Evolutionary conservation across 2,113 vertebrate genomes (phyloP), one percentile per base, ranked within the genome.

Genomic region (Amblyopsis rosae): DNA sequence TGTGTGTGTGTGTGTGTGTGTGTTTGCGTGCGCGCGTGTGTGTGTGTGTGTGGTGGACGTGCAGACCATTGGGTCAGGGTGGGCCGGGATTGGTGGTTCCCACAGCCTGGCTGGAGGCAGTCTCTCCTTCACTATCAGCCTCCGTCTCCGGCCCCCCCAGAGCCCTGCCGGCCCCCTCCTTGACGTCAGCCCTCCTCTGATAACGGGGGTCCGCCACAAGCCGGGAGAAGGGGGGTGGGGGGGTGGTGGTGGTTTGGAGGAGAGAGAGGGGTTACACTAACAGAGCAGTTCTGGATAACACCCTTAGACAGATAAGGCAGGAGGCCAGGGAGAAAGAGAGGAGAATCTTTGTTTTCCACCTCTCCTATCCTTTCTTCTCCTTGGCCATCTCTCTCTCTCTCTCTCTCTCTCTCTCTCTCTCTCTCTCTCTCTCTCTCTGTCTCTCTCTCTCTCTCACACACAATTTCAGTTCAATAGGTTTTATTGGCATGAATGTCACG

Each of bases 231-330:
- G 76, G 59, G 85, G 78, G 82, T 81, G 82, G 83, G 84, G 76
- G 84, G 80, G 84, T 76, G 68, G 26, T 15, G 73, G 57, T 56
- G 32, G 56, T 9, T 16, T 12, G 56, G 41, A 11, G 19, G 62
- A 32, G 62, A 15, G 41, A 51, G 46, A 51, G 26, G 47, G 47
- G 90, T 93, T 92, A 93, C 87, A 93, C 93, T 92, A 93, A 93
- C 93, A 93, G 86, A 92, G 87, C 90, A 64, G 87, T 10, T 46
- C 79, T 87, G 90, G 93, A 93, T 93, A 93, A 93, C 88, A 85
- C 86, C 76, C 62, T 77, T 60, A 87, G 87, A 90, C 88, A 90
- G 92, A 93, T 93, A 93, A 93, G 90, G 84, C 67, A 41, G 35
- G 35, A 41, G 35, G 35, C 4, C 35, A 41, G n/a, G 65, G 80